Conservation (phyloP, 1,140 invertebrate species). For the Cotesia glomerata region DNA sequence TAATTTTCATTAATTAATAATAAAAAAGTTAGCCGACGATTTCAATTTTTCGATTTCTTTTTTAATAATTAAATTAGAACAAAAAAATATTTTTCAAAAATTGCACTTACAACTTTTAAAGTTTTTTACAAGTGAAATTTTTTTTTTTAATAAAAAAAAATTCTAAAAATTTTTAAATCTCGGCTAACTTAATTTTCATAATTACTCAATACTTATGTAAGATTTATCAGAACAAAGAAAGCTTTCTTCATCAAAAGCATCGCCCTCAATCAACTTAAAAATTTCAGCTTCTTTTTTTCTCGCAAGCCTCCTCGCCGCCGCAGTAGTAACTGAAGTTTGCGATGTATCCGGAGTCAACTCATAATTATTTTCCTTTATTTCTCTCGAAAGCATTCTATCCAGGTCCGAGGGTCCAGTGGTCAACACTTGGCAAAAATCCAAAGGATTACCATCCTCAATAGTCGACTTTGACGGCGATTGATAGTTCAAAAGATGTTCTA, state of each 20-base stretch:
- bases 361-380: background rate
- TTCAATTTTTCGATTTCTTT: too few relatives aligned
- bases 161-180: too few relatives aligned
- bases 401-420: too few relatives aligned
- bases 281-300: conserved; percentile 33
- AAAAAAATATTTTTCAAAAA: too few relatives aligned
- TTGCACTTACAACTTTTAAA: too few relatives aligned
- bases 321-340: conserved; percentile 22
- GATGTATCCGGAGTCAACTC: background rate
- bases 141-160: too few relatives aligned
- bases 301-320: conserved; percentile 2
- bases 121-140: too few relatives aligned
- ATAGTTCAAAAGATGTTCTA: background rate
- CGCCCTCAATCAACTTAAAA: conserved; percentile 33
- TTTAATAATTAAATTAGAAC: too few relatives aligned
- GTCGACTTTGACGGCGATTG: background rate
- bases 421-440: background rate
- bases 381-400: background rate
- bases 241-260: conserved; percentile 26
- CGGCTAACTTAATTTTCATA: too few relatives aligned
- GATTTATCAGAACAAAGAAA: background rate
- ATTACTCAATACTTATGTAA: too few relatives aligned
- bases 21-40: too few relatives aligned
- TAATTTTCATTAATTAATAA: too few relatives aligned
- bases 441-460: background rate